These are phyloP conservation scores for Xestia ashworthii DNA, from an alignment of 2,888 invertebrate species.

Conservation along the genomic window DNA sequence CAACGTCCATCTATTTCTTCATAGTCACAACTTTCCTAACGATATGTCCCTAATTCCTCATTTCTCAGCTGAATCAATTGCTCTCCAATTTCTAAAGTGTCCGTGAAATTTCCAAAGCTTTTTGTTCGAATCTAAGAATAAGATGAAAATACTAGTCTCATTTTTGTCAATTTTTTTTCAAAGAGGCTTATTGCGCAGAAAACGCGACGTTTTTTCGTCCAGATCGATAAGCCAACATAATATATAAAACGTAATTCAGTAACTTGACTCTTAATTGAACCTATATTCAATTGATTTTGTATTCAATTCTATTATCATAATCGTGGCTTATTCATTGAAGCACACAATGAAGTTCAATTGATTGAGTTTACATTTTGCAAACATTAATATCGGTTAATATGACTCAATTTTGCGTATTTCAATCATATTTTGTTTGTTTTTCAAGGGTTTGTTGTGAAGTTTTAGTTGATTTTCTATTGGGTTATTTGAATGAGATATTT, in stretches of 20 bases:
- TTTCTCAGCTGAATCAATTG: background rate
- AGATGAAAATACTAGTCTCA: background rate
- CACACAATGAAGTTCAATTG: constrained; percentile 25
- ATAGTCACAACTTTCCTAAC: background rate
- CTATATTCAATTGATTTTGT: constrained; percentile 12
- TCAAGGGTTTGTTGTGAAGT: constrained; percentile 6
- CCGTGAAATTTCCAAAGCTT: background rate
- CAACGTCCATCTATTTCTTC: background rate
- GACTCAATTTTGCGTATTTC: constrained; percentile 2
- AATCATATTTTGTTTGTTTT: constrained; percentile 14
- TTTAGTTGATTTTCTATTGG: background rate
- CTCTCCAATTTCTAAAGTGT: background rate
- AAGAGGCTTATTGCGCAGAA: constrained; percentile 47
- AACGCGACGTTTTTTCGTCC: constrained; percentile 20
- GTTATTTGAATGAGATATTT: constrained; percentile 4
- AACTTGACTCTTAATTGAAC: constrained; percentile 17
- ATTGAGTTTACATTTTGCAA: constrained; percentile 26
- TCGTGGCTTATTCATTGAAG: constrained; percentile 18
- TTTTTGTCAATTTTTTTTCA: constrained; percentile 26
- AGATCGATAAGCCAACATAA: constrained; percentile 43
- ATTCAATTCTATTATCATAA: constrained; percentile 18
- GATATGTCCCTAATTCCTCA: background rate
- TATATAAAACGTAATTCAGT: constrained; percentile 39
- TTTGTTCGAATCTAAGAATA: constrained; percentile 3
- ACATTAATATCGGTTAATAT: constrained; percentile 32